These are phyloP conservation scores for Pogonomyrmex californicus DNA, from an alignment of 1,140 invertebrate species.

Conservation along the genomic window DNA sequence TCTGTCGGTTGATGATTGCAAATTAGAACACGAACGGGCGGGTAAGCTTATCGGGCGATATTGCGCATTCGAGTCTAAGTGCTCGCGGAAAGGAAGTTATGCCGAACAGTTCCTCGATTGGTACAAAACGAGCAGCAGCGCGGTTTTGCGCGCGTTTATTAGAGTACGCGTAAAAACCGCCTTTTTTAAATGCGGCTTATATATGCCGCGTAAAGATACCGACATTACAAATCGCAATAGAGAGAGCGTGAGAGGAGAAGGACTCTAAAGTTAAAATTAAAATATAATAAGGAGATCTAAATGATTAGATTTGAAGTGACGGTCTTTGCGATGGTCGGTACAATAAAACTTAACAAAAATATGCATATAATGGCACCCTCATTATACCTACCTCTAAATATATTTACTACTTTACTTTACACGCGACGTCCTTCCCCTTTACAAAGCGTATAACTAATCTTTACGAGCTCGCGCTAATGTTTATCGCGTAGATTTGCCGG, in stretches of 20 bases:
- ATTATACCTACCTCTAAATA: not conserved
- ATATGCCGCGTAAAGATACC: slow-evolving; percentile 7
- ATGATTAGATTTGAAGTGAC: too few species aligned
- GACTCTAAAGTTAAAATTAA: not conserved
- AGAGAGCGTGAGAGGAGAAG: not conserved
- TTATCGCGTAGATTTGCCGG: not conserved
- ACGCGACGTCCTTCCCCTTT: not conserved
- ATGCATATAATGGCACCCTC: too few species aligned
- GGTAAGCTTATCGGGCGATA: slow-evolving; percentile 67
- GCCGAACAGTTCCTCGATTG: slow-evolving; percentile 47
- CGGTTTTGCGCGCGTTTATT: slow-evolving; percentile 35
- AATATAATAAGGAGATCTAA: not conserved
- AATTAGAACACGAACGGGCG: slow-evolving; percentile 72
- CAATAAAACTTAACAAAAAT: not conserved
- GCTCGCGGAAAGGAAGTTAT: slow-evolving; percentile 46
- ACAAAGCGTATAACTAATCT: not conserved
- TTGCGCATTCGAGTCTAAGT: slow-evolving; percentile 68
- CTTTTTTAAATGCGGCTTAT: slow-evolving; percentile 2
- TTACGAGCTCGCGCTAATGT: not conserved
- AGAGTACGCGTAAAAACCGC: not conserved
- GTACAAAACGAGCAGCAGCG: slow-evolving; percentile 18
- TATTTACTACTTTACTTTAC: not conserved
- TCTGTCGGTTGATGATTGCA: slow-evolving; percentile 69
- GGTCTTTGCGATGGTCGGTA: too few species aligned
- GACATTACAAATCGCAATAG: not conserved